These are phyloP conservation scores for Vidua chalybeata DNA, from an alignment of 2,113 vertebrate species.

Conservation along the genomic window DNA sequence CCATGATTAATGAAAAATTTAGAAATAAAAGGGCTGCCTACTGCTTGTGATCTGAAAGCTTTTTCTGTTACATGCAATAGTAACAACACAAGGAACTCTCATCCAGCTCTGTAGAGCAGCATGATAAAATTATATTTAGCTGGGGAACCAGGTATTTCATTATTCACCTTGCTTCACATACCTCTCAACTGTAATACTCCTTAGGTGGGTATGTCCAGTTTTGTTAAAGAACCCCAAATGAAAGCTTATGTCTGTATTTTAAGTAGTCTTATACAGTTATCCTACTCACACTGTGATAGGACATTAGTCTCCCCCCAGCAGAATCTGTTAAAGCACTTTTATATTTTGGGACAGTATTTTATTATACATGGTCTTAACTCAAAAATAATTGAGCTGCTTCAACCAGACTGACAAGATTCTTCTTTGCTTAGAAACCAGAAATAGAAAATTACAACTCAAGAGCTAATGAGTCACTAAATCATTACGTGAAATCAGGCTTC, in stretches of 20 bases:
- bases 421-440: conserved; percentile 11
- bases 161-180: not conserved
- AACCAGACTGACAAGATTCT: not conserved
- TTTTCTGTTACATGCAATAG: not conserved
- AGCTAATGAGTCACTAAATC: conserved; percentile 24
- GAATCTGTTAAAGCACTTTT: not conserved
- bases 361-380: not conserved
- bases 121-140: not conserved
- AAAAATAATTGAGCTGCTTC: conserved; percentile 13
- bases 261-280: not conserved
- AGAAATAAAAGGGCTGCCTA: not conserved
- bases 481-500: not conserved
- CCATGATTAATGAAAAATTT: not conserved
- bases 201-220: not conserved
- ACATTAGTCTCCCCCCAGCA: not conserved
- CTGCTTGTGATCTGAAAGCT: not conserved
- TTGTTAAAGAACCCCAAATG: not conserved
- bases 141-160: not conserved
- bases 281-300: not conserved
- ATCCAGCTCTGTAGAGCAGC: not conserved
- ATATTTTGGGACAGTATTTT: not conserved
- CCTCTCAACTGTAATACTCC: not conserved
- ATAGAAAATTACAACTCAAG: not conserved
- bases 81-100: not conserved
- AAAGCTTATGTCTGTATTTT: not conserved